Evolutionary conservation across 2,113 vertebrate species (phyloP).

Genomic region (Typhlomys cinereus): DNA sequence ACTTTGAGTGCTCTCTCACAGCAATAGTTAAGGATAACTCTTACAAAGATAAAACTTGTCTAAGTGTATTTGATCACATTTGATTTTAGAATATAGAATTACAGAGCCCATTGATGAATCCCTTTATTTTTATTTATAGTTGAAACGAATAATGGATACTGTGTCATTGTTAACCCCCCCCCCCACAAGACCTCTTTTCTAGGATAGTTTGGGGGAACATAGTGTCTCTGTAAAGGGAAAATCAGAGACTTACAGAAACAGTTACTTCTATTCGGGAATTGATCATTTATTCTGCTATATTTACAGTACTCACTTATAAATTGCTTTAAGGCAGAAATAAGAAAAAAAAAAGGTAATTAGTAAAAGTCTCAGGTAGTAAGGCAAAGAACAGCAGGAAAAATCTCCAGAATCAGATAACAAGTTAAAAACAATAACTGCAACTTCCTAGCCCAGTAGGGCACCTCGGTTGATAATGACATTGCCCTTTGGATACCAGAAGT

Average conservation of each 20-base stretch:
- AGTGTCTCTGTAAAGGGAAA: not conserved
- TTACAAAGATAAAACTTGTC: not conserved
- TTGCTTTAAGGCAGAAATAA: not conserved
- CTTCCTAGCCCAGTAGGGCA: not conserved
- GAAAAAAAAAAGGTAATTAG: not conserved
- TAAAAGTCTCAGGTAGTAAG: not conserved
- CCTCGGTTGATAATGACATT: not conserved
- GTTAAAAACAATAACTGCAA: not conserved
- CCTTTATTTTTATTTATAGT: not conserved
- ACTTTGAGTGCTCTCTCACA: too few relatives aligned
- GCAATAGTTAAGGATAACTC: too few relatives aligned
- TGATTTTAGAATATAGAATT: not conserved
- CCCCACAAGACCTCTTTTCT: not conserved
- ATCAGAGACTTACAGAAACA: not conserved
- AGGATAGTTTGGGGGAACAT: not conserved
- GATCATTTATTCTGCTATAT: not conserved
- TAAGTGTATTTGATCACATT: not conserved
- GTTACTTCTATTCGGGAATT: not conserved
- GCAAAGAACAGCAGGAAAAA: not conserved
- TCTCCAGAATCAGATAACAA: slow-evolving; percentile 17
- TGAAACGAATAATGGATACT: not conserved
- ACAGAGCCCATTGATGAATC: not conserved
- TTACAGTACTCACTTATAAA: not conserved
- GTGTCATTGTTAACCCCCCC: not conserved
- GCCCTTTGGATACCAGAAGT: not conserved